Base-by-base conservation (phyloP, 2,797 vertebrate genomes). In the Rhyacichthys aspro region DNA sequence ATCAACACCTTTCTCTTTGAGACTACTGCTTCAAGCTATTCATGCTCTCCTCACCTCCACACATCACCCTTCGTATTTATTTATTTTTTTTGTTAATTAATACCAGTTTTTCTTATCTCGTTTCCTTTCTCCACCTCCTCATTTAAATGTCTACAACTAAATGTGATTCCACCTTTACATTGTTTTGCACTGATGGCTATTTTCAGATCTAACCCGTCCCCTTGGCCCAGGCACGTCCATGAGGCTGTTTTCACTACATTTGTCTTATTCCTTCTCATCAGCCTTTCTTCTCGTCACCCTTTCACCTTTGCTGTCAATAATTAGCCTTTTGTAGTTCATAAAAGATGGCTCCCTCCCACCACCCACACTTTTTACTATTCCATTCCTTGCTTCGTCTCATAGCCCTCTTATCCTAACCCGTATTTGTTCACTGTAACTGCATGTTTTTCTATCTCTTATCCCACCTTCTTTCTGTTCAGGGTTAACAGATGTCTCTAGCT, bases 401-500 rank as follows among this genome's bases (percentile, higher is more conserved):
- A 17, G 56, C 17, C n/a, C n/a, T 15, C 46, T 37, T 19, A 7
- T 16, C 11, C 6, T 23, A 32, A 38, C 16, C 15, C 9, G 36
- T 10, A 8, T n/a, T 41, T 23, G 16, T 49, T 34, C 49, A 28
- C 15, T 32, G 14, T 41, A 32, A 34, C 36, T 19, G 7, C 16
- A 41, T 62, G 28, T 52, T 60, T 41, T 32, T 34, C 10, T 46
- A 32, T 32, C 7, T 12, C 23, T 33, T 43, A 33, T 39, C 39
- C 63, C 39, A 39, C 39, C 18, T 43, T 36, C 12, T 59, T 56
- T 46, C 37, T 71, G 33, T 61, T 65, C 43, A 36, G 52, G 42
- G 46, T 73, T 75, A 74, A 61, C 63, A 78, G 70, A 82, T 85
- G 73, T 71, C 58, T 75, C 67, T 38, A 38, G 44, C 57, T 67